Conservation (phyloP, 2,797 vertebrate genomes). For the Sparidentex hasta region DNA sequence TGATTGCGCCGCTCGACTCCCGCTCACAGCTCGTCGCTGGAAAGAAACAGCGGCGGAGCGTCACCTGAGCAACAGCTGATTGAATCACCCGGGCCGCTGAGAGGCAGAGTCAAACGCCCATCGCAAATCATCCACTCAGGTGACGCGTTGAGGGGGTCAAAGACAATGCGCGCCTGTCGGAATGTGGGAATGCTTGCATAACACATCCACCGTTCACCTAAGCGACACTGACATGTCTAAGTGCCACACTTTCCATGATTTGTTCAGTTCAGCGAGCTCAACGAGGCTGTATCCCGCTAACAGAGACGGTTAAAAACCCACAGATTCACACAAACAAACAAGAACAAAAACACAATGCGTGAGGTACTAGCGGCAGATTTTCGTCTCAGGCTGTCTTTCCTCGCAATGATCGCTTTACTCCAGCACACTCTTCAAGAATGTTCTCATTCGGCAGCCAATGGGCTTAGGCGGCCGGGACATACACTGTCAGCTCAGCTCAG, state of each 20-base stretch:
- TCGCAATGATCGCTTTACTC: constrained; percentile 36
- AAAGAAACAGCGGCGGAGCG: not conserved
- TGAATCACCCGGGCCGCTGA: constrained; percentile 16
- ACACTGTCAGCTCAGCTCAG: constrained; percentile 48
- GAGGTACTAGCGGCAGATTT: constrained; percentile 16
- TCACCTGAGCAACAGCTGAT: constrained; percentile 35
- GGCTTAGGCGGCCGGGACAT: constrained; percentile 28
- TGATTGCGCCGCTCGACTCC: constrained; percentile 37
- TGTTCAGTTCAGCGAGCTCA: constrained; percentile 36
- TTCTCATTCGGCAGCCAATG: constrained; percentile 1
- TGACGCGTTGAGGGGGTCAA: constrained; percentile 18
- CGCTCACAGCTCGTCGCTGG: not conserved
- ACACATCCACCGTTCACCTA: not conserved
- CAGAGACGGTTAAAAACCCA: constrained; percentile 7
- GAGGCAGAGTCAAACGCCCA: constrained; percentile 5
- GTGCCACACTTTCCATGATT: constrained; percentile 30
- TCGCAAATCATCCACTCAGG: constrained; percentile 15
- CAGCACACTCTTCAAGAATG: constrained; percentile 23
- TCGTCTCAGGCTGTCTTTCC: constrained; percentile 21
- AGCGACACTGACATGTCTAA: constrained; percentile 22
- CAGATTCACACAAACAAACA: constrained; percentile 6
- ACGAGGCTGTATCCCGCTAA: not conserved
- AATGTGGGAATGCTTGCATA: constrained; percentile 8
- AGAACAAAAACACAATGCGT: constrained; percentile 14
- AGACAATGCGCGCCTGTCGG: not conserved